These are phyloP conservation scores for Actinernus sp. DNA, from an alignment of 92 coral and sea anemone genomes.

Conservation along the genomic window DNA sequence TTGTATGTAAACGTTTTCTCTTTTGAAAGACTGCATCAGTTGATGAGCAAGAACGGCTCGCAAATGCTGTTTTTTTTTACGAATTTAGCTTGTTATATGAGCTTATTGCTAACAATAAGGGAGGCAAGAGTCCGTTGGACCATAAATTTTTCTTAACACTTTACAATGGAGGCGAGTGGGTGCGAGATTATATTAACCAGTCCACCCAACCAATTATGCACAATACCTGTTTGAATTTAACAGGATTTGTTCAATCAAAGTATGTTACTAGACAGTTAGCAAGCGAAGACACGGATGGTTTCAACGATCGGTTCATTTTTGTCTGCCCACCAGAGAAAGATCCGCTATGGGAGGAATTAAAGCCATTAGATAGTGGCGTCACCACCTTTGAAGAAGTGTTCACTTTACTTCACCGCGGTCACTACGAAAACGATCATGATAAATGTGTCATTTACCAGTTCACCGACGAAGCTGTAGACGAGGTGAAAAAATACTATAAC, in stretches of 20 bases:
- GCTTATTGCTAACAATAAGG: constrained; percentile 25
- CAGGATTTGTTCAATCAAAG: constrained; percentile 18
- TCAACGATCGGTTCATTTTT: constrained; percentile 32
- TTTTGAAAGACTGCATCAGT: constrained; percentile 14
- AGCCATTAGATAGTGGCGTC: constrained; percentile 10
- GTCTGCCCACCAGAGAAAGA: constrained; percentile 45
- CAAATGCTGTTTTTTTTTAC: constrained; percentile 26
- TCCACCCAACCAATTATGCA: neutral
- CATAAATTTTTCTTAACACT: constrained; percentile 5
- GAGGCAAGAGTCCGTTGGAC: constrained; percentile 14
- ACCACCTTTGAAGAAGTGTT: constrained; percentile 14
- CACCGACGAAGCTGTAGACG: constrained; percentile 4
- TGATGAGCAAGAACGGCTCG: constrained; percentile 11
- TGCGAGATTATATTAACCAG: constrained; percentile 14
- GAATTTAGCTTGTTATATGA: constrained; percentile 27
- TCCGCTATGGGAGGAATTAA: constrained; percentile 31
- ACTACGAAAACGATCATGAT: neutral
- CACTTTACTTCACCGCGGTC: constrained; percentile 8
- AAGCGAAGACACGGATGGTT: constrained; percentile 34
- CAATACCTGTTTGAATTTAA: constrained; percentile 8
- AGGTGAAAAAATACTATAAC: constrained; percentile 12
- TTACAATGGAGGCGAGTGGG: constrained; percentile 18
- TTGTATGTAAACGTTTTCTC: constrained; percentile 13
- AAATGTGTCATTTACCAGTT: constrained; percentile 9
- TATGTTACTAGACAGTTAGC: constrained; percentile 6